A percentile compares a stretch with the other conserved stretches of the same genome.
Evolutionary conservation across 2,888 invertebrate genomes (phyloP).

Genomic region (Machimus rusticus): DNA sequence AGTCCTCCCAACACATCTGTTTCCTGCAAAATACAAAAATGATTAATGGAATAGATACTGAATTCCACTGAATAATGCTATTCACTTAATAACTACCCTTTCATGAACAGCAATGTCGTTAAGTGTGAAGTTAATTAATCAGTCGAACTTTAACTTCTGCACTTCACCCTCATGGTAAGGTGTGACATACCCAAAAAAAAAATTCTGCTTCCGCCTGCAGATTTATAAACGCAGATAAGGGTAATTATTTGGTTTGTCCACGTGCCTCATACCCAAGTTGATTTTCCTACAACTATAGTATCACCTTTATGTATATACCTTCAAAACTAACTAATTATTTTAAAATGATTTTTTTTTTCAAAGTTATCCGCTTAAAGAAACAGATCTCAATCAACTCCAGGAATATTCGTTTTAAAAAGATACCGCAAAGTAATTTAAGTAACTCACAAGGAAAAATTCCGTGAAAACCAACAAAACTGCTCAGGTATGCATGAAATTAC

Average conservation of each 20-base stretch:
- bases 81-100: not conserved
- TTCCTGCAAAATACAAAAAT: not conserved
- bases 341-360: not conserved
- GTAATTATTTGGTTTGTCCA: not conserved
- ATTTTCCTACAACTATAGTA: not conserved
- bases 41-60: not conserved
- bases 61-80: not conserved
- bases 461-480: not conserved
- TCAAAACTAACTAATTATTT: not conserved
- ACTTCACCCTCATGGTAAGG: not conserved
- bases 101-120: not conserved
- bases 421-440: not conserved
- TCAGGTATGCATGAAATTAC: slow-evolving; percentile 2
- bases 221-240: not conserved
- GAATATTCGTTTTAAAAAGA: not conserved
- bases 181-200: not conserved
- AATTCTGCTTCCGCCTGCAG: not conserved
- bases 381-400: not conserved
- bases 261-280: not conserved
- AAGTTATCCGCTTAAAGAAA: not conserved
- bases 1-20: not conserved
- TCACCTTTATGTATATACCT: not conserved
- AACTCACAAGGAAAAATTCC: not conserved
- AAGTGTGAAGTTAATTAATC: not conserved
- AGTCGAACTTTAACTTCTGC: not conserved